Conservation (phyloP, 2,888 invertebrate species). For the Euproctis similis region DNA sequence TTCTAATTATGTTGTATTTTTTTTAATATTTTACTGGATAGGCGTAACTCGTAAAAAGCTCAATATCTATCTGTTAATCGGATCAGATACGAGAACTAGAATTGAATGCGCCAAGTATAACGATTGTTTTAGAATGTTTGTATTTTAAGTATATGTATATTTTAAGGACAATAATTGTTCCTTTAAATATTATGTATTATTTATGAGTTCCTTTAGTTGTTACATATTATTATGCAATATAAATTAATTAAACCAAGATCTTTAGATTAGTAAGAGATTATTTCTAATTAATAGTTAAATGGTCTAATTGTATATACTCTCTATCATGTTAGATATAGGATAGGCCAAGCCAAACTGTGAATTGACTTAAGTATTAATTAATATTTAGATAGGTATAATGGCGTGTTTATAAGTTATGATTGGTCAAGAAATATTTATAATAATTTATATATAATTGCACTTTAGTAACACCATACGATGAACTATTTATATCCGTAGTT, state of each 20-base stretch:
- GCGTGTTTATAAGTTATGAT: constrained; percentile 9
- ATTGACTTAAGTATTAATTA: constrained; percentile 32
- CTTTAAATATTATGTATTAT: constrained; percentile 1
- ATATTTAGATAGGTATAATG: constrained; percentile 15
- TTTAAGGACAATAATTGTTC: not conserved
- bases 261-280: constrained; percentile 24
- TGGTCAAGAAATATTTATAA: not conserved
- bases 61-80: no score
- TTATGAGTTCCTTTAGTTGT: constrained; percentile 3
- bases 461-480: no score
- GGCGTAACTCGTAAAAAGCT: no score
- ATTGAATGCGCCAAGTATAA: no score
- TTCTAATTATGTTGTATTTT: no score
- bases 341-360: constrained; percentile 57
- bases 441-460: no score
- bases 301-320: constrained; percentile 31
- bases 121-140: no score
- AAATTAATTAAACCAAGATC: constrained; percentile 14
- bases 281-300: constrained; percentile 35
- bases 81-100: no score
- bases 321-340: constrained; percentile 23
- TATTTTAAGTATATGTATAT: no score
- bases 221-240: constrained; percentile 8
- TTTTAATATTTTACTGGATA: no score
- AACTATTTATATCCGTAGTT: no score